phyloP scores from a whole-genome alignment of 2,113 vertebrate species.

The Menidia beryllina region DNA sequence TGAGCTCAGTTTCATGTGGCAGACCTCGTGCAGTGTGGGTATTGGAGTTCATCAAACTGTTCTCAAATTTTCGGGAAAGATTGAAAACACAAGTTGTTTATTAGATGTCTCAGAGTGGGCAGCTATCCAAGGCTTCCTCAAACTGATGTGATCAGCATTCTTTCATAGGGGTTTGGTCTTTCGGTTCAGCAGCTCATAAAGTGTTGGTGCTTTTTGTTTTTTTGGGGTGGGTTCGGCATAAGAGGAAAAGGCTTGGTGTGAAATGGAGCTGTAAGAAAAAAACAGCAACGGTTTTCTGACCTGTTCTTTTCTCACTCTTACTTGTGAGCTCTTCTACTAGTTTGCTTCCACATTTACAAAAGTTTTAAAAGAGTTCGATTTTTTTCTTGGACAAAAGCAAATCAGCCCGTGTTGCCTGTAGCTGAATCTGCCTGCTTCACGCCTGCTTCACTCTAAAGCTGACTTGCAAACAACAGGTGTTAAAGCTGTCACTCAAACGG shows the following conservation, averaged over 20 bases:
- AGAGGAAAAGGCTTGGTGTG: no score
- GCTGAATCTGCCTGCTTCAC: no score
- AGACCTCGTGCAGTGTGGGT: background rate
- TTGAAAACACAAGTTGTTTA: background rate
- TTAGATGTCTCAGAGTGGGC: background rate
- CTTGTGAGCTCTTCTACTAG: no score
- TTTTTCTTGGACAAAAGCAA: no score
- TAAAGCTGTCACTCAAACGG: background rate
- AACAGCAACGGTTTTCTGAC: no score
- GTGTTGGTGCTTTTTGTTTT: background rate
- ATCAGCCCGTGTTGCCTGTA: no score
- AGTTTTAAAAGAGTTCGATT: no score
- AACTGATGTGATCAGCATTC: background rate
- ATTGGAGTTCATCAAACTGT: background rate
- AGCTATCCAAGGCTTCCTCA: background rate
- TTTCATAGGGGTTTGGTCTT: background rate
- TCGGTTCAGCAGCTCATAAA: background rate
- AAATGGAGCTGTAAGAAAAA: background rate
- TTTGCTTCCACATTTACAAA: no score
- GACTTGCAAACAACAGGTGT: no score
- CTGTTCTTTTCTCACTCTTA: no score
- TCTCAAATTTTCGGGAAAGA: background rate
- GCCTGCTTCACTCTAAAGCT: no score
- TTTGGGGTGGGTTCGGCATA: no score
- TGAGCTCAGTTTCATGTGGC: background rate